Evolutionary conservation across 2,113 vertebrate species (phyloP), one percentile per base, ranked within the genome.

Genomic region (Sprattus sprattus): DNA sequence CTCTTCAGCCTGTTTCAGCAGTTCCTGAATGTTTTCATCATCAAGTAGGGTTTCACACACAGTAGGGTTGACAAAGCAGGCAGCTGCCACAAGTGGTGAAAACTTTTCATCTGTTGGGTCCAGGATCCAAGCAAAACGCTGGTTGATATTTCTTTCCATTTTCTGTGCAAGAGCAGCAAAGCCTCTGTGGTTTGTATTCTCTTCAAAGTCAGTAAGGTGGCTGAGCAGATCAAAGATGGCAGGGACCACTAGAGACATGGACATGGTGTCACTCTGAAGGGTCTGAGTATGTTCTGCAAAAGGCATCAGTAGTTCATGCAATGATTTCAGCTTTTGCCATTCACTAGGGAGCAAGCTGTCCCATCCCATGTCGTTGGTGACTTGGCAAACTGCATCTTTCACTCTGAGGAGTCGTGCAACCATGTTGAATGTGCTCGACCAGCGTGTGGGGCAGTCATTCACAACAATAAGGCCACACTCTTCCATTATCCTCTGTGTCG

Each of bases 251-350:
- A 85, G 44, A 22, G 84, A 83, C 39, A 85, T 52, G 47, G 80
- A 88, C 71, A 50, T 39, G 39, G 82, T 88, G 64, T 88, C 84
- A 80, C 87, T 86, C 81, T 85, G 45, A 57, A 85, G 87, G 32
- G 78, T 67, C 64, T 88, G 80, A 78, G 87, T 88, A 50, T 88
- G 85, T 83, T 85, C 87, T 54, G 87, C 82, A 86, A 86, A 88
- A 15, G 82, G 83, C 81, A 84, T 82, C 44, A 86, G 75, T 15
- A 88, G 60, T 25, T 86, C 83, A n/a, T n/a, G n/a, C n/a, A n/a
- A n/a, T n/a, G n/a, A n/a, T 46, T 47, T 49, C 50, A 86, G 52
- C 45, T 88, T 88, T 52, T 84, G 75, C 87, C 87, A 88, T 54
- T 86, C 87, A 86, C 87, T 86, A 22, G 82, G 85, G 22, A 81